These are phyloP conservation scores for Leucoraja erinaceus DNA, from an alignment of 2,113 vertebrate species.

Conservation along the genomic window DNA sequence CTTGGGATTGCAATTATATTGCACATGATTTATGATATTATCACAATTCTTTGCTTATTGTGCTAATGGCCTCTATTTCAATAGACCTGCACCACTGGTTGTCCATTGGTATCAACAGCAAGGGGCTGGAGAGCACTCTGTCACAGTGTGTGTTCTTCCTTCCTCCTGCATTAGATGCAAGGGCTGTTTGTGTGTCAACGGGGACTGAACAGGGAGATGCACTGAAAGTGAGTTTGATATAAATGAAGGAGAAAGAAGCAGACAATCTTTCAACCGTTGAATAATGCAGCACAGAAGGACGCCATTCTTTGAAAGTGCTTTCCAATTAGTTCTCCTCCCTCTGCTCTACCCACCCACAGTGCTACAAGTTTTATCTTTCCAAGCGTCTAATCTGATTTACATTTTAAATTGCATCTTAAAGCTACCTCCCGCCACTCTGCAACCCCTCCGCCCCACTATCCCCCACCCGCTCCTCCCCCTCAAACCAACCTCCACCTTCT, in stretches of 20 bases:
- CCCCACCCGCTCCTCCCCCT: too few species aligned
- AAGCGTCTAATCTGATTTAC: background rate
- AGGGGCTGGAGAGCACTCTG: background rate
- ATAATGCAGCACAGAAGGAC: background rate
- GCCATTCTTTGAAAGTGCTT: background rate
- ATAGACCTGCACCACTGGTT: background rate
- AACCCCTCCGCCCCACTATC: too few species aligned
- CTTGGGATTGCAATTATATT: background rate
- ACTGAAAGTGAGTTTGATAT: background rate
- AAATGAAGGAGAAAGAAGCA: background rate
- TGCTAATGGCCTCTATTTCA: background rate
- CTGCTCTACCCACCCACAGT: background rate
- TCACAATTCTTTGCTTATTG: background rate
- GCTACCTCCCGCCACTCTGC: background rate
- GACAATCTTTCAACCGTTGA: background rate
- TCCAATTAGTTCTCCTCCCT: background rate
- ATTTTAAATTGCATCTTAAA: background rate
- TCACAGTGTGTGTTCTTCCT: background rate
- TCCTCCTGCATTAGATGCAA: background rate
- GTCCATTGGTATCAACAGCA: background rate
- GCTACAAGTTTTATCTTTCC: background rate
- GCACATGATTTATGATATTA: background rate
- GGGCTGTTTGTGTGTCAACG: background rate
- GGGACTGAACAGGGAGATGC: background rate
- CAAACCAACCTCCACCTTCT: background rate